Base-by-base conservation (phyloP, 2,113 vertebrate species). In the Pelodiscus sinensis region DNA sequence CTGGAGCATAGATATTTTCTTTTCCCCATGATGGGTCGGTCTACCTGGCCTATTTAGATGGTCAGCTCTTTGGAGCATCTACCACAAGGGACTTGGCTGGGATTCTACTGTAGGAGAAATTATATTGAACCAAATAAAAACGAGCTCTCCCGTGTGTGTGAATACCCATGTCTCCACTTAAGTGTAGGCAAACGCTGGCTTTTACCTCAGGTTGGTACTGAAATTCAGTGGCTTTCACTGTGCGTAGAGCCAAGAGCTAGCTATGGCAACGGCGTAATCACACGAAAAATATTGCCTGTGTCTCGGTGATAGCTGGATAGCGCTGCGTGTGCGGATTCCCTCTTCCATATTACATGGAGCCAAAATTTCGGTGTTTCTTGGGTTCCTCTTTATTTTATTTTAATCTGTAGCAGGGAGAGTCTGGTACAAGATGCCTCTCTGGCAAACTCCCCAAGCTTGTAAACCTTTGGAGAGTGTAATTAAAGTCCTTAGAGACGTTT, bases 381-480 rank as follows among this genome's bases (percentile, higher is more conserved):
- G 93, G 52, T 75, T 94, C 83, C 38, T 90, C 80, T 82, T 88
- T 58, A n/a, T 31, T 93, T 78, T 81, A 27, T 62, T 92, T 96
- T 92, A 93, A 89, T 93, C 84, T 95, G 9, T 35, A 95, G 60
- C 81, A 68, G 60, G 18, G 86, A 94, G 79, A 29, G 90, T 35
- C 83, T 92, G 77, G 79, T 86, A 82, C 95, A 96, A 87, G 55
- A 86, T 0, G 9, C 79, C 35, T 92, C 94, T 75, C 83, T 81
- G 92, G 90, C 14, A 31, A 92, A 65, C 38, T 82, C 57, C 62
- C 78, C 81, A 85, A 96, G 58, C 38, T 52, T 88, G 81, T 90
- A 71, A 84, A 81, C 91, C 81, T 94, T 88, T 93, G 81, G 83
- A 96, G 71, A 88, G 57, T 88, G 81, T 90, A 96, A 96, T 96